Evolutionary conservation across 2,113 vertebrate species (phyloP), one percentile per base, ranked within the genome.

Genomic region (Trochalopteron elliotii): DNA sequence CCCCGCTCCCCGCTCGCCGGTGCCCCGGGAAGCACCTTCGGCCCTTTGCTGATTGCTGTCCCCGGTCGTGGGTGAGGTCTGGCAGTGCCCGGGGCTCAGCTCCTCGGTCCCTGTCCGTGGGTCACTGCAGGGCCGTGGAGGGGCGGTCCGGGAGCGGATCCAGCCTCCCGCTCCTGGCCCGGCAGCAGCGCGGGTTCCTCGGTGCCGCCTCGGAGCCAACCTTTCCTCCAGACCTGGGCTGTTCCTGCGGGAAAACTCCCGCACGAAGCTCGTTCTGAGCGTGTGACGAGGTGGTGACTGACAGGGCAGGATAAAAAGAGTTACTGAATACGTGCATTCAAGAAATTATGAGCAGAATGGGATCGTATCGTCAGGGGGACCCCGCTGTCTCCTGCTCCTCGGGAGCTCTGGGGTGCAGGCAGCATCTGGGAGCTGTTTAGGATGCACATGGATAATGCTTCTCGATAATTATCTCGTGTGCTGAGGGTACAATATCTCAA

Each of bases 281-380:
- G 8, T 18, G 44, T 30, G 42, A 16, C 11, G 14, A 23, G 30
- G 20, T 30, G 14, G 50, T 33, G 76, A 3, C 9, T 12, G 31
- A 33, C 45, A 5, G 74, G 23, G 25, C 27, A 1, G 19, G n/a
- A 3, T 3, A 9, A 2, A 15, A 65, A 10, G 12, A 3, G 22
- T 18, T 42, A 5, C 1, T 8, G 49, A n/a, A 10, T 21, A 1
- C 0, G 1, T 7, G 1, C 12, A 1, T 2, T 15, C 28, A 0
- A 10, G 39, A 30, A 60, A 12, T n/a, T 10, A 6, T 0, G 24
- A 27, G 20, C 30, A 18, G n/a, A 27, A 19, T 15, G 30, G 5
- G 5, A 19, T 24, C 39, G 0, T 27, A 9, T 15, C 11, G 5
- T 14, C 31, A 0, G 25, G 12, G 28, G 16, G 27, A 22, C 49